Base-by-base conservation (phyloP, 2,888 invertebrate species). In the Apodemia hepburni region DNA sequence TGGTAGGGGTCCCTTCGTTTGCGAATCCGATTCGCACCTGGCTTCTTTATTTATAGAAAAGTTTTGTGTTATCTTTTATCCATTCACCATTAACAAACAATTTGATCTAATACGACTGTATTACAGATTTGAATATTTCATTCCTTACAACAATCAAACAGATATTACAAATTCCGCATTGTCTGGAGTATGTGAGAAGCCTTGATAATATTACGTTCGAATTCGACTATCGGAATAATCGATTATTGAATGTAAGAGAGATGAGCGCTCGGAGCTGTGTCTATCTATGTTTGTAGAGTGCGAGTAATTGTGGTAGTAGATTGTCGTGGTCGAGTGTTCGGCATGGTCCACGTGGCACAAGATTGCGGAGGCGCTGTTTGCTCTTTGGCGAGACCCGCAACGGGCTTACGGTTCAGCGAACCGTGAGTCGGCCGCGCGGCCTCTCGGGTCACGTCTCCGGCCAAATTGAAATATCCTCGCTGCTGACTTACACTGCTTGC, bases 401-500 rank as follows among this genome's bases (percentile, higher is more conserved):
- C 85, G 84, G 84, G 82, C 82, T 87, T 81, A 80, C 90, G 88
- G 89, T 84, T 88, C 90, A 89, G 86, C 88, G 89, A 87, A 83
- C 88, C 89, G 89, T 82, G 80, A 77, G 75, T 79, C 79, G 78
- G 79, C 82, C 80, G 83, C 82, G 79, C 82, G 81, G 85, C 85
- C 87, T 88, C 88, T 82, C 82, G 86, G 87, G 85, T 85, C 87
- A 85, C 85, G 83, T 89, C 89, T 85, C 84, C 79, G 79, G 80
- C 88, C 82, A 91, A 91, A 90, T 91, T 91, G 90, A 91, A 91
- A 91, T 91, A 89, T 87, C 87, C 84, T 80, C 81, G 81, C 81
- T 78, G 75, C 70, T 75, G 77, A 75, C 78, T 79, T 75, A 76
- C 75, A 78, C 75, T 74, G 73, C 78, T 76, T 74, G 73, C 75